These are phyloP conservation scores for Conus ventricosus DNA, from an alignment of 1,140 invertebrate species.

Conservation along the genomic window DNA sequence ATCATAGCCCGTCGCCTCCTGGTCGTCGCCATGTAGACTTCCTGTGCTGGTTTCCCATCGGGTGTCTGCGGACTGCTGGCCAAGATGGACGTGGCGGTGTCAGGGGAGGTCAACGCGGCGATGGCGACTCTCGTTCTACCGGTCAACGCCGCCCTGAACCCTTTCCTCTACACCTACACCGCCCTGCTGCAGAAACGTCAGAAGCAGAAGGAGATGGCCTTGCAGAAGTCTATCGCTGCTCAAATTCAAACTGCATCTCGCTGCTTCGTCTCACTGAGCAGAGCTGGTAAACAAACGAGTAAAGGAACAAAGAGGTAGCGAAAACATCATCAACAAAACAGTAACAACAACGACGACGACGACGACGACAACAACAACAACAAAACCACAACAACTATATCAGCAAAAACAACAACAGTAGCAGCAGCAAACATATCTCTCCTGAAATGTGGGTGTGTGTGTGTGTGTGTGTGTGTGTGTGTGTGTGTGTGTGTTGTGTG, in stretches of 20 bases:
- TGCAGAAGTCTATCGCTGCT: neutral
- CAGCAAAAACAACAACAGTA: too few relatives aligned
- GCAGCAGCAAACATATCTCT: too few relatives aligned
- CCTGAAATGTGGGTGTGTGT: too few relatives aligned
- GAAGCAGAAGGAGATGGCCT: neutral
- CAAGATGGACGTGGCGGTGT: neutral
- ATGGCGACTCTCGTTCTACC: neutral
- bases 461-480: too few relatives aligned
- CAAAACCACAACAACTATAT: too few relatives aligned
- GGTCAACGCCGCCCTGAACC: neutral
- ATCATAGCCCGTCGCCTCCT: conserved; percentile 24
- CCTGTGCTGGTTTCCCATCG: conserved; percentile 41
- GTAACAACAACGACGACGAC: too few relatives aligned
- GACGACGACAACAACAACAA: too few relatives aligned
- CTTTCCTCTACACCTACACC: conserved; percentile 4
- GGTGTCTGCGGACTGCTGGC: conserved; percentile 27
- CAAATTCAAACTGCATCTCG: neutral
- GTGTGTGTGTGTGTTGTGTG: too few relatives aligned
- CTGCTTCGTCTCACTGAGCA: too few relatives aligned
- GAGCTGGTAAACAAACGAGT: too few relatives aligned
- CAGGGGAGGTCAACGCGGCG: conserved; percentile 6
- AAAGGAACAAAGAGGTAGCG: too few relatives aligned
- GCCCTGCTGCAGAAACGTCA: neutral
- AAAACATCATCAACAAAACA: too few relatives aligned
- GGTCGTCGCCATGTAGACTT: conserved; percentile 35